Evolutionary conservation across 2,113 vertebrate genomes (phyloP), one percentile per base, ranked within the genome.

Genomic region (Hemibagrus wyckioides): DNA sequence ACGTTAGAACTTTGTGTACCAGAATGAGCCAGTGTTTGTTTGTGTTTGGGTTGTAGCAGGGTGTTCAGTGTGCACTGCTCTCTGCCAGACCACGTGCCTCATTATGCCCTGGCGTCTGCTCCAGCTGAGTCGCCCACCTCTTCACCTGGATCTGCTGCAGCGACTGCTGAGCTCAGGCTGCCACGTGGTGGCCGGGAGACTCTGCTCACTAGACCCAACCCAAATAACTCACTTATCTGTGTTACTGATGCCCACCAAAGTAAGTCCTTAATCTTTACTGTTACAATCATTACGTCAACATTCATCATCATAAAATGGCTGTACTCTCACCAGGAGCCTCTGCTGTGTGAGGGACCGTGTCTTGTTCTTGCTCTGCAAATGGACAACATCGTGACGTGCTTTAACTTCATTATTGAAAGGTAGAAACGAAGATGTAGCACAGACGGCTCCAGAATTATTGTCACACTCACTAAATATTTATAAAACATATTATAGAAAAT

Each of bases 21-120:
- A 19, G 71, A 28, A 52, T 28, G n/a, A 80, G 73, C 54, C 63
- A 11, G 76, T 85, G 80, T 54, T 89, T 86, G 69, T 90, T 84
- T 92, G 90, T 93, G 90, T 91, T 80, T 83, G 30, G 10, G 82
- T 92, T 77, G 87, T 87, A 84, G 83, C 87, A 91, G 91, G 69
- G 88, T 81, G 75, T 84, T 73, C 86, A 2, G 23, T 87, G 75
- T 84, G 83, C 71, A 90, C 81, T 63, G 86, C 86, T 84, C 86
- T 88, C 67, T 95, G 93, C 91, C 95, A 95, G 83, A 94, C 90
- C 88, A 96, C 92, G 76, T 96, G 94, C 91, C 91, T 96, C 69
- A 1, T 96, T 25, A 28, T 96, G 76, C 93, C 94, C 0, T 82
- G 88, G 44, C 85, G 91, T 14, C 63, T 92, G 41, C 89, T 92